phyloP scores from a whole-genome alignment of 2,797 vertebrate species.

The Myotis myotis region DNA sequence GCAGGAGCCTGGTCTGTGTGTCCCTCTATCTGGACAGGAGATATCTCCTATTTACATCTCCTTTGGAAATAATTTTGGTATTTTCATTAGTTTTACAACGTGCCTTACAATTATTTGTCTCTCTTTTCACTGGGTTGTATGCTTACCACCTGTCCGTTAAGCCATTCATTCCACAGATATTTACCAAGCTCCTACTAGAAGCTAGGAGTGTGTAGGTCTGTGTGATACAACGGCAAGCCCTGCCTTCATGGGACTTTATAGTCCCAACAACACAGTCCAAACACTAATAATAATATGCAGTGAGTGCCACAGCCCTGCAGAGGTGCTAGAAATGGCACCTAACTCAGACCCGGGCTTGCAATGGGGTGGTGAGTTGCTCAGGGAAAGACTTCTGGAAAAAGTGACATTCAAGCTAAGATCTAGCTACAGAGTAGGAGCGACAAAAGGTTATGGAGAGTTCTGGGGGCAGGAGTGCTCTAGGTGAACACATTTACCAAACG shows the following conservation, averaged over 20 bases:
- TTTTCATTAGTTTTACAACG: neutral
- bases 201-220: neutral
- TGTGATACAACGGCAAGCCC: fast-evolving
- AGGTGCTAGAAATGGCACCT: too few species aligned
- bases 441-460: neutral
- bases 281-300: neutral
- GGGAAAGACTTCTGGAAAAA: neutral
- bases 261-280: neutral
- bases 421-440: neutral
- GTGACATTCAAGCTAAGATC: neutral
- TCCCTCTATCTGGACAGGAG: fast-evolving
- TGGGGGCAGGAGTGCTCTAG: neutral
- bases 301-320: fast-evolving
- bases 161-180: too few species aligned
- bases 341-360: too few species aligned
- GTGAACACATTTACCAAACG: neutral
- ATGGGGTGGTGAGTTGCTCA: neutral
- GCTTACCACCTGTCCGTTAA: neutral
- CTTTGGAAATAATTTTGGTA: neutral
- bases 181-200: neutral
- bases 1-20: neutral
- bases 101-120: neutral
- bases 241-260: too few species aligned
- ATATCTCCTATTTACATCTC: neutral
- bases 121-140: neutral